Conservation (phyloP, 2,113 vertebrate species). For the Herpailurus yagouaroundi region DNA sequence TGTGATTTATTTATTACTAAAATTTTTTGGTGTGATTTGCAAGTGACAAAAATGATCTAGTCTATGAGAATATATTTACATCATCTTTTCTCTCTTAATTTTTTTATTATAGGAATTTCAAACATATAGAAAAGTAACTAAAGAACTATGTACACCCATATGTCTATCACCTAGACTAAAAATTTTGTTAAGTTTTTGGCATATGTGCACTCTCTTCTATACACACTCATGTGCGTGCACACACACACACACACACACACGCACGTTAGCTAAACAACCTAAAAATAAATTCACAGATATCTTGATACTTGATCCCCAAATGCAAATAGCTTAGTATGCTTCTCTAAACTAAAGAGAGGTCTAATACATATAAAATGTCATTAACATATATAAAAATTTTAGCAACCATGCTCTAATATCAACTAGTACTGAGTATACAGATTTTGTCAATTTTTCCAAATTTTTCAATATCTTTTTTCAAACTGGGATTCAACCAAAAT, state of each 20-base stretch:
- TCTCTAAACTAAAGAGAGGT: background rate
- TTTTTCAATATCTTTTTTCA: background rate
- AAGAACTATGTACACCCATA: background rate
- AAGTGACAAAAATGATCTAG: background rate
- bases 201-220: background rate
- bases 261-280: background rate
- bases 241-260: background rate
- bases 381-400: background rate
- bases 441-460: background rate
- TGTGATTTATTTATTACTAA: too few species aligned
- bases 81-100: background rate
- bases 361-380: background rate
- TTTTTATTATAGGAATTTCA: conserved; percentile 3
- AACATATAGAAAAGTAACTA: background rate
- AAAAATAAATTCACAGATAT: background rate
- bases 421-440: background rate
- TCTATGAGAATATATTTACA: background rate
- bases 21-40: background rate
- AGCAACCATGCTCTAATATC: background rate
- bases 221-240: too few species aligned
- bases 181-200: background rate
- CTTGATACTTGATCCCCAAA: background rate
- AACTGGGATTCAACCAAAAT: background rate
- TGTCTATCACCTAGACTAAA: background rate
- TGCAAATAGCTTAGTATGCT: background rate